Base-by-base conservation (phyloP, 2,888 invertebrate species). In the Drosophila birchii region DNA sequence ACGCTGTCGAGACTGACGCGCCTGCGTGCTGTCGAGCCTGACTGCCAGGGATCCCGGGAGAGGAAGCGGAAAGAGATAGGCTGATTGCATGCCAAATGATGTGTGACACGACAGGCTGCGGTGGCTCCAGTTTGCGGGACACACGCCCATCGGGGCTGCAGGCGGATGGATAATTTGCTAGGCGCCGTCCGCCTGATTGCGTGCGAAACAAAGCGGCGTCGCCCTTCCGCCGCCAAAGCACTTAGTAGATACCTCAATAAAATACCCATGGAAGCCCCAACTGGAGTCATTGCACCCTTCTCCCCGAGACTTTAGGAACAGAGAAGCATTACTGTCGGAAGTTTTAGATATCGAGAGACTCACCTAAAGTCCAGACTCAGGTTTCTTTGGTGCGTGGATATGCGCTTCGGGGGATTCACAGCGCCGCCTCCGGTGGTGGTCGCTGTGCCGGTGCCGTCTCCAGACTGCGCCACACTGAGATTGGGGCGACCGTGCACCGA, bases 351-450 rank as follows among this genome's bases (percentile, higher is more conserved):
- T 20, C 18, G 8, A 3, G 11, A 16, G 9, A 61, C 92, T 92
- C 76, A 97, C 97, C 97, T 96, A 93, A 97, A 97, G 93, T 97
- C 97, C 92, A 97, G 94, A 92, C 97, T 97, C 90, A 97, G 95
- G 93, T 97, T 97, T 92, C 97, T 95, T 93, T 97, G 97, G 93
- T 97, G 97, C 60, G 93, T 93, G 72, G 94, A 93, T 75, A 92
- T 81, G 57, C 93, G 90, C 69, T 92, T 92, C 5, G 92, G 91
- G 38, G 90, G 88, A 81, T 88, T 83, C 34, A 75, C 80, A 61
- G 71, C 77, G 26, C 60, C 77, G 26, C 60, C 75, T 60, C n/a
- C 77, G 12, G 59, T 45, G 47, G 23, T 73, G 32, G 36, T 68
- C 34, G 72, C 64, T 53, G 47, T 63, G 11, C 8, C 56, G 29